Conservation (phyloP, 1,140 invertebrate genomes). For the Drosophila bipectinata region DNA sequence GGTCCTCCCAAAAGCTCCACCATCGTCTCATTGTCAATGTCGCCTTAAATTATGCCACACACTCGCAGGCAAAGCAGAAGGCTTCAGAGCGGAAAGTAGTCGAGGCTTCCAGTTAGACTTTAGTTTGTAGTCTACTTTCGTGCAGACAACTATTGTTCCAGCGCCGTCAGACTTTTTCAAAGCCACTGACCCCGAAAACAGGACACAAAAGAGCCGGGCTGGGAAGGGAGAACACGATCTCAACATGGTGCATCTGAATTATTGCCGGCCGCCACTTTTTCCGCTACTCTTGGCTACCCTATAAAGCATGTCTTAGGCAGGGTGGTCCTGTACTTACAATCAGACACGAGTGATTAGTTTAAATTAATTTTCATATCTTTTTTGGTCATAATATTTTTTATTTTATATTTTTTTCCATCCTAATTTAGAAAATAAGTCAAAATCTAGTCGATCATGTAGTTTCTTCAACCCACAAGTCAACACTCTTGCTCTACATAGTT, state of each 20-base stretch:
- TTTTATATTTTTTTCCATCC: neutral
- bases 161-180: conserved; percentile 66
- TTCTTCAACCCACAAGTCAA: neutral
- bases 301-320: neutral
- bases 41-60: conserved; percentile 76
- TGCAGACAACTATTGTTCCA: conserved; percentile 56
- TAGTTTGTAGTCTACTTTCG: conserved; percentile 62
- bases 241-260: conserved; percentile 77
- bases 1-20: conserved; percentile 4
- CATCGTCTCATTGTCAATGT: conserved; percentile 75
- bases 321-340: neutral
- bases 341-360: neutral
- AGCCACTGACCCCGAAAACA: conserved; percentile 76
- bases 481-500: conserved; percentile 50
- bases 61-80: conserved; percentile 2
- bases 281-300: conserved; percentile 16
- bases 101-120: conserved; percentile 24
- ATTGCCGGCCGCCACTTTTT: conserved; percentile 62
- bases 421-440: neutral
- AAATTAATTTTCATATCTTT: neutral
- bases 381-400: neutral
- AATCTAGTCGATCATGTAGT: conserved; percentile 7
- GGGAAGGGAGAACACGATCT: conserved; percentile 55
- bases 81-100: neutral
- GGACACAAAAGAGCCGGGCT: neutral